Evolutionary conservation across 64 coral and sea anemone genomes (phyloP).

Genomic region (Astreopora myriophthalma): DNA sequence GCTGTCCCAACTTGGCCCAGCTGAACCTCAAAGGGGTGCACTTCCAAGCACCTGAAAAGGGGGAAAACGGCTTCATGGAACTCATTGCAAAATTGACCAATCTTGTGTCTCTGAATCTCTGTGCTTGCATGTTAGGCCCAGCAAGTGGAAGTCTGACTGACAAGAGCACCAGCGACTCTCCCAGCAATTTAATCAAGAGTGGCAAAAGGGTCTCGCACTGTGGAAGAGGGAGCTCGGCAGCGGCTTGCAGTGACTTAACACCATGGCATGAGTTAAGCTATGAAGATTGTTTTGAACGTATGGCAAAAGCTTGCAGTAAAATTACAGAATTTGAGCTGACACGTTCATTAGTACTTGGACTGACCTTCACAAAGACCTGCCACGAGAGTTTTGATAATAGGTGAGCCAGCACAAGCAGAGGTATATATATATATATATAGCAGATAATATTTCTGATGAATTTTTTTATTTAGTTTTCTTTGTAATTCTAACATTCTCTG

Average conservation of each 20-base stretch:
- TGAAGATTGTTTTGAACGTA: not conserved
- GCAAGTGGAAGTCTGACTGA: not conserved
- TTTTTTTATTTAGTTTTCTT: too few relatives aligned
- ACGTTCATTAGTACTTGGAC: not conserved
- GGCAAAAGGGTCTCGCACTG: not conserved
- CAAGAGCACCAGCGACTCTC: not conserved
- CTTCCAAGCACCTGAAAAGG: not conserved
- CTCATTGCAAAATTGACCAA: constrained; percentile 1
- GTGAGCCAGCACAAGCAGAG: not conserved
- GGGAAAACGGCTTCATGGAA: not conserved
- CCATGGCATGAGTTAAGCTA: not conserved
- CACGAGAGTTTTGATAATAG: not conserved
- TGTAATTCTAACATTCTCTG: too few relatives aligned
- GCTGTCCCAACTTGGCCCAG: not conserved
- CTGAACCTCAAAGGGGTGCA: constrained; percentile 29
- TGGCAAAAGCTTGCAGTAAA: not conserved
- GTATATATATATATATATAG: not conserved
- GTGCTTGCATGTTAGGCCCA: not conserved
- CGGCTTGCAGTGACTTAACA: not conserved
- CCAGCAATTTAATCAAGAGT: not conserved
- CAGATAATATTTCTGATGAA: too few relatives aligned
- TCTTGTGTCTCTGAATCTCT: constrained; percentile 17
- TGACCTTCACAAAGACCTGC: not conserved
- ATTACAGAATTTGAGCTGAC: constrained; percentile 40
- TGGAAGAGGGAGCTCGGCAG: not conserved